A percentile compares a stretch with the other conserved stretches of the same genome.
These are phyloP conservation scores for Whitmania pigra DNA, from an alignment of 1,140 invertebrate species.

Conservation along the genomic window DNA sequence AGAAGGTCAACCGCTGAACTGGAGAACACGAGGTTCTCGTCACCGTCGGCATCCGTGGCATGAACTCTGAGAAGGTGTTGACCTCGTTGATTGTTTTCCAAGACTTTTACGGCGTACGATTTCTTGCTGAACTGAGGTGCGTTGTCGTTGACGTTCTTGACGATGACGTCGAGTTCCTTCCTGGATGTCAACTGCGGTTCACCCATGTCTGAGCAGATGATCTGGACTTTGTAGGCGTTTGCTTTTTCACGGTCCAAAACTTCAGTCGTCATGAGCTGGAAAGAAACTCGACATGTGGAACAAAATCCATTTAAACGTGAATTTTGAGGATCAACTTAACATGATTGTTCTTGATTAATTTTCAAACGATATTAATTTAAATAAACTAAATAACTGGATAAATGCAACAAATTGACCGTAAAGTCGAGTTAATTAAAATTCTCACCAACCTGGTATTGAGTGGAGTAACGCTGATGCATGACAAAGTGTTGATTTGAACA, in stretches of 20 bases:
- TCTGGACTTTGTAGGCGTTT: conserved; percentile 59
- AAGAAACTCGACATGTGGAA: background rate
- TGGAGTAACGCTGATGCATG: background rate
- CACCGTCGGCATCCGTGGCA: background rate
- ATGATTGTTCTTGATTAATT: background rate
- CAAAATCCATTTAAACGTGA: background rate
- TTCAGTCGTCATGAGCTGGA: conserved; percentile 38
- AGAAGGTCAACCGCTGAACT: background rate
- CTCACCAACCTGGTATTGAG: background rate
- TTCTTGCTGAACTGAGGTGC: conserved; percentile 70
- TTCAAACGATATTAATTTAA: too few relatives aligned
- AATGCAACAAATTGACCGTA: too few relatives aligned
- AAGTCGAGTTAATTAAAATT: background rate
- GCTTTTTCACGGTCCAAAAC: conserved; percentile 67
- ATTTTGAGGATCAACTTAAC: background rate
- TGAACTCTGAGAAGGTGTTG: background rate
- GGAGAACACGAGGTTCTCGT: background rate
- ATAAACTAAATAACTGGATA: too few relatives aligned
- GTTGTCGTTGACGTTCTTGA: conserved; percentile 85
- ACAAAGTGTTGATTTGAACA: background rate
- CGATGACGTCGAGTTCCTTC: conserved; percentile 43
- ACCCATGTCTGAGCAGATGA: conserved; percentile 62
- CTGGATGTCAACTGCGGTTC: conserved; percentile 47
- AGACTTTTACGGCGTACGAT: conserved; percentile 49
- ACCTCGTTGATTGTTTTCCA: conserved; percentile 14